Evolutionary conservation across 2,888 invertebrate species (phyloP).

Genomic region (Drosophila seclusa): DNA sequence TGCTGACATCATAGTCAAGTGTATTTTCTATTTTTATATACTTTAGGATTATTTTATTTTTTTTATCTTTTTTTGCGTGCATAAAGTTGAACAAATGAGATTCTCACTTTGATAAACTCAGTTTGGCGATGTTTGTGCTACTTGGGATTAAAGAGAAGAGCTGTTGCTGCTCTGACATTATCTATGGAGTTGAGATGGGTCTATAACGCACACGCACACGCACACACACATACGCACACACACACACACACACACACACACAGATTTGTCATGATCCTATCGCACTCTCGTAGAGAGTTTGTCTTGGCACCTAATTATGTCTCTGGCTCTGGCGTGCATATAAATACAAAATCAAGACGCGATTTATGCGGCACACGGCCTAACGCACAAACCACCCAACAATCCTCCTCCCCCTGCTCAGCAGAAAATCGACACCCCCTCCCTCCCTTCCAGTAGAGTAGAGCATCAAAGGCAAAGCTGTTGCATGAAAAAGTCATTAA

Average conservation of each 20-base stretch:
- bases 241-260: background rate
- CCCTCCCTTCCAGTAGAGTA: background rate
- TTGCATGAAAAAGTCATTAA: constrained; percentile 76
- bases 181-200: constrained; percentile 15
- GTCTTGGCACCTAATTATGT: constrained; percentile 59
- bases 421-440: background rate
- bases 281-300: constrained; percentile 34
- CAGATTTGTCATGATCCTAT: constrained; percentile 72
- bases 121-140: background rate
- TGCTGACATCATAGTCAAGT: background rate
- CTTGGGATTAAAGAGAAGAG: constrained; percentile 20
- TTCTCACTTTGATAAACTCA: constrained; percentile 15
- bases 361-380: constrained; percentile 58
- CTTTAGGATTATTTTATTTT: background rate
- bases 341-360: constrained; percentile 72
- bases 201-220: background rate
- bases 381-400: background rate
- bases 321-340: constrained; percentile 54
- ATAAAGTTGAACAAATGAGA: background rate
- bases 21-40: background rate
- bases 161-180: constrained; percentile 36
- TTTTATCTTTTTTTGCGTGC: background rate
- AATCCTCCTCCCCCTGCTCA: too few relatives aligned
- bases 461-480: constrained; percentile 54
- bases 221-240: background rate